phyloP scores from a whole-genome alignment of 2,888 invertebrate species.

The Scaptomyza reducta region DNA sequence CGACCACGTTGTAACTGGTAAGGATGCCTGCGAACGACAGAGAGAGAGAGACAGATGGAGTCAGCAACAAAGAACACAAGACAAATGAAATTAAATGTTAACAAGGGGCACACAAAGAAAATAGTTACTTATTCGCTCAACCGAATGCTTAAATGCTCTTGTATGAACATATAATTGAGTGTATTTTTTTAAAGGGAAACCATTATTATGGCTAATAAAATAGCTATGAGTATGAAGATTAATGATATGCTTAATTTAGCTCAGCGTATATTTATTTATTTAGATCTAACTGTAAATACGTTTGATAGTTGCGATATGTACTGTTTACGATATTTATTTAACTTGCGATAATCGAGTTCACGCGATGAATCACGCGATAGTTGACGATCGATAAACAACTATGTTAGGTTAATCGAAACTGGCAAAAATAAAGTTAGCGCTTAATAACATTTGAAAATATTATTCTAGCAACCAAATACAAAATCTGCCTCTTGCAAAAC shows the following conservation, averaged over 20 bases:
- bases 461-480: too few relatives aligned
- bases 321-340: not conserved
- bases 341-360: not conserved
- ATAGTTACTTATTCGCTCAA: conserved; percentile 28
- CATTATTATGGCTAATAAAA: conserved; percentile 1
- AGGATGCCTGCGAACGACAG: conserved; percentile 85
- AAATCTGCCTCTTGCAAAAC: too few relatives aligned
- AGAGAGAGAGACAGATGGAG: conserved; percentile 2
- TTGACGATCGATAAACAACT: not conserved
- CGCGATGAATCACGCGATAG: not conserved
- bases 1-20: conserved; percentile 91
- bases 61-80: conserved; percentile 13
- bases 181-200: not conserved
- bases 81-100: conserved; percentile 69
- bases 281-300: not conserved
- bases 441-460: too few relatives aligned
- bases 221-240: not conserved
- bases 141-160: conserved; percentile 39
- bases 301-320: not conserved
- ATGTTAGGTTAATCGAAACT: too few relatives aligned
- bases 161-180: not conserved
- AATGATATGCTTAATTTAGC: not conserved
- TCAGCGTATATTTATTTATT: not conserved
- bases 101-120: conserved; percentile 29
- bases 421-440: too few relatives aligned